Evolutionary conservation across 2,888 invertebrate species (phyloP).

Genomic region (Trissolcus brochymenae): DNA sequence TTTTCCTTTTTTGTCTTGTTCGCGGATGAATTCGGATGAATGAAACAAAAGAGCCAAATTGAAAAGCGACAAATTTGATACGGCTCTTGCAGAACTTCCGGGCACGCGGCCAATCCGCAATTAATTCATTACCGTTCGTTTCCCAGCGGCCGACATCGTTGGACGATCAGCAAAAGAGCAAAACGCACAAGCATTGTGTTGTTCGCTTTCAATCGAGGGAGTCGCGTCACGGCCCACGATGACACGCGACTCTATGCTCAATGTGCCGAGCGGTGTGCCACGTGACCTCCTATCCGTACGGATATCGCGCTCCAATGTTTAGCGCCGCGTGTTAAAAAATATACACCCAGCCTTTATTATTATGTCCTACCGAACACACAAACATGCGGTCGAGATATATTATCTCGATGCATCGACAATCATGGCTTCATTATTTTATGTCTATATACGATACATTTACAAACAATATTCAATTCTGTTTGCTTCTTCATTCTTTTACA

Average conservation of each 20-base stretch:
- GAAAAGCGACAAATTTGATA: too few relatives aligned
- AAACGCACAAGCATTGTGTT: conserved; percentile 23
- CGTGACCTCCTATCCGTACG: conserved; percentile 73
- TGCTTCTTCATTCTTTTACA: too few relatives aligned
- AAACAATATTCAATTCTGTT: too few relatives aligned
- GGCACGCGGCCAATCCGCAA: conserved; percentile 72
- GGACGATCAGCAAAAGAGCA: conserved; percentile 17
- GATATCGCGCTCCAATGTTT: conserved; percentile 63
- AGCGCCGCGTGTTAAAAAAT: conserved; percentile 49
- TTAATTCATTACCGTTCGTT: conserved; percentile 73
- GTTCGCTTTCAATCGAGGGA: conserved; percentile 41
- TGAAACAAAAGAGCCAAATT: conserved; percentile 35
- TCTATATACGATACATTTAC: not conserved
- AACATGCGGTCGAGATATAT: conserved; percentile 18
- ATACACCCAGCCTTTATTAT: conserved; percentile 36
- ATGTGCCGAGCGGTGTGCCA: conserved; percentile 67
- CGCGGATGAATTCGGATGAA: too few relatives aligned
- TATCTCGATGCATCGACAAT: conserved; percentile 11
- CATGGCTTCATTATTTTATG: conserved; percentile 7
- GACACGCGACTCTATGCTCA: conserved; percentile 68
- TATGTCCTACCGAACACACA: conserved; percentile 22
- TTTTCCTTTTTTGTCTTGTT: too few relatives aligned
- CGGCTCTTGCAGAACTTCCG: conserved; percentile 65
- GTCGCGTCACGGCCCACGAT: conserved; percentile 41
- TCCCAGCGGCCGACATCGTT: conserved; percentile 33